Evolutionary conservation across 2,797 vertebrate genomes (phyloP), one percentile per base, ranked within the genome.

Genomic region (Anguilla obscura): DNA sequence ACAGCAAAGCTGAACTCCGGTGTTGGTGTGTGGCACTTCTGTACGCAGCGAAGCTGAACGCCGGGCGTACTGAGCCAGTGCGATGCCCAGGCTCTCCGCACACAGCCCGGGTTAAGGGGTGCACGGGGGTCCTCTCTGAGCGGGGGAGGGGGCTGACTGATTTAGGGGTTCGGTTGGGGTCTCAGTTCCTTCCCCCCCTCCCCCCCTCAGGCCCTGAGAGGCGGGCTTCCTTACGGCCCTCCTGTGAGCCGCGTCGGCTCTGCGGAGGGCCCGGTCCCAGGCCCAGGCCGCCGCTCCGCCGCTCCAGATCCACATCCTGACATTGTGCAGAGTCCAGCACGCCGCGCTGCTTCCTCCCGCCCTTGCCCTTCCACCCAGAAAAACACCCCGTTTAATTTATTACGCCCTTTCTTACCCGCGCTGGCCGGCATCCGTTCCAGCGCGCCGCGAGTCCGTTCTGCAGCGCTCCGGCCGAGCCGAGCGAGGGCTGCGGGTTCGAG

Each of bases 141-240:
- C n/a, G 27, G 33, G 71, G 63, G 18, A 24, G 33, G 71, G 63
- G n/a, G 76, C 87, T 83, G 80, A 63, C 40, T 16, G 0, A 76
- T 76, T 85, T 54, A 79, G 74, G 33, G 36, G 36, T 12, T 40
- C 5, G 16, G 84, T 18, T 52, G 45, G 45, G 79, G 79, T 82
- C 40, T 82, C 21, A 50, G 79, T 60, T 36, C 54, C 84, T 33
- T 33, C 40, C 82, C 52, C 52, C 6, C 40, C 21, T 48, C 54
- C 40, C 24, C 40, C 82, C 21, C 48, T 10, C 48, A 58, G 84
- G n/a, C 45, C 45, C 9, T 18, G 27, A 36, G 84, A 56, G 50
- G 50, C 21, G 56, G 33, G 56, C 84, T 85, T 85, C 84, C 84
- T 85, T 66, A 85, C 5, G 12, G 84, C 84, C 54, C 84, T 63